Percentiles rank a stretch among this genome's conserved stretches.
phyloP scores from a whole-genome alignment of 2,888 invertebrate genomes.

The Seira ritae region DNA sequence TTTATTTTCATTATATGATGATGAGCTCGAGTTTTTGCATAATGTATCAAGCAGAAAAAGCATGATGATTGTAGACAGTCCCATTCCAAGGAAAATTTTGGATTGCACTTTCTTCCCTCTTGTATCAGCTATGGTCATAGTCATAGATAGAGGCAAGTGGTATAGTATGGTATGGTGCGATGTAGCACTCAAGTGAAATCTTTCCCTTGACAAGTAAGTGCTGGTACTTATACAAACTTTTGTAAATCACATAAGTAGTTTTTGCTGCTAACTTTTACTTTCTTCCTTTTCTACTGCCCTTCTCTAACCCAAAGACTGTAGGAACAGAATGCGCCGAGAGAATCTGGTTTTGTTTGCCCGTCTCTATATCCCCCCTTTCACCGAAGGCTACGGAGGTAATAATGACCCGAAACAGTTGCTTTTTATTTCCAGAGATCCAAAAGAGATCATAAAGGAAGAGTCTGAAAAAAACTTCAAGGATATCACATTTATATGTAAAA shows the following conservation, averaged over 20 bases:
- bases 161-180: too few relatives aligned
- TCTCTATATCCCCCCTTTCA: slow-evolving; percentile 19
- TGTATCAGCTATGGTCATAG: slow-evolving; percentile 36
- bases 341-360: neutral
- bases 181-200: neutral
- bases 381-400: slow-evolving; percentile 36
- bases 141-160: slow-evolving; percentile 27
- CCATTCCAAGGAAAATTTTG: slow-evolving; percentile 17
- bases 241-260: slow-evolving; percentile 22
- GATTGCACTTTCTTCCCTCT: slow-evolving; percentile 22
- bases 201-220: neutral
- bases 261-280: neutral
- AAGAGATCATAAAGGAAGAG: neutral
- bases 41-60: slow-evolving; percentile 41
- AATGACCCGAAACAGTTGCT: slow-evolving; percentile 38
- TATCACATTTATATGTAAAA: too few relatives aligned
- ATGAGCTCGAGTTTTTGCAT: slow-evolving; percentile 31
- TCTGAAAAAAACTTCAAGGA: neutral
- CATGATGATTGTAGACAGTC: slow-evolving; percentile 11
- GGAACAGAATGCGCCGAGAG: neutral
- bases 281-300: neutral
- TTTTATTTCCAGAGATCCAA: slow-evolving; percentile 8
- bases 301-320: slow-evolving; percentile 12
- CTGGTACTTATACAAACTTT: neutral
- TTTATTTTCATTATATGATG: slow-evolving; percentile 31